A percentile compares a stretch with the other conserved stretches of the same genome.
Conservation (phyloP, 2,888 invertebrate species). For the Lithophane socia region DNA sequence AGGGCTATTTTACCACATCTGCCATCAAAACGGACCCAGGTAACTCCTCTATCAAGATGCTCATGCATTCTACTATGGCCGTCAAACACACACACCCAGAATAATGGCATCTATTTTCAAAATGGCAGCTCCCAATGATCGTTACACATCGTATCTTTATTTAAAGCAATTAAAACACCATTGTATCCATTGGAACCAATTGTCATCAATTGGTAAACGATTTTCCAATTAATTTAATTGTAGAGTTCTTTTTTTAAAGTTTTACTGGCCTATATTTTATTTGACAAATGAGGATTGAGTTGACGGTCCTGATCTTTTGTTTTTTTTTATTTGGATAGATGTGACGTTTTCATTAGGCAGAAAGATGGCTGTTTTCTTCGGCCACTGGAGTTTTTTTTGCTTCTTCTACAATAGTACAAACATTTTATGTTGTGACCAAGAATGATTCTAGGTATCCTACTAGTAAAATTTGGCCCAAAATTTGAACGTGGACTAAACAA, state of each 20-base stretch:
- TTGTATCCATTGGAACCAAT: slow-evolving; percentile 71
- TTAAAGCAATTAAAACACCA: slow-evolving; percentile 72
- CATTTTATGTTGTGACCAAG: no score
- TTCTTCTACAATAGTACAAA: no score
- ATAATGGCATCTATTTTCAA: slow-evolving; percentile 41
- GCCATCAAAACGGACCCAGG: neutral
- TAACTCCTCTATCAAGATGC: neutral
- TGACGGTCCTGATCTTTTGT: slow-evolving; percentile 13
- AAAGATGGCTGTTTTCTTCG: no score
- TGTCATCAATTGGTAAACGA: slow-evolving; percentile 73
- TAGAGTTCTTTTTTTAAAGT: slow-evolving; percentile 61
- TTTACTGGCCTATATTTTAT: slow-evolving; percentile 65
- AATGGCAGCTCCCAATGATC: slow-evolving; percentile 39
- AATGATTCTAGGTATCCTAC: no score
- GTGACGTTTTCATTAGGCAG: slow-evolving; percentile 1
- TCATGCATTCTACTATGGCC: neutral
- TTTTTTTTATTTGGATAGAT: slow-evolving; percentile 28
- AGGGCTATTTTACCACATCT: neutral
- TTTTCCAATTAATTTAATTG: slow-evolving; percentile 72
- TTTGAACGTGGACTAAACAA: no score
- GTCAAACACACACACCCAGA: neutral
- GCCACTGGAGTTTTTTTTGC: no score
- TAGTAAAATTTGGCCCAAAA: no score
- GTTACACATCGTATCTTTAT: slow-evolving; percentile 58
- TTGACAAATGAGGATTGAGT: slow-evolving; percentile 36